Evolutionary conservation across 2,113 vertebrate genomes (phyloP).

Genomic region (Pseudorectes ferrugineus): DNA sequence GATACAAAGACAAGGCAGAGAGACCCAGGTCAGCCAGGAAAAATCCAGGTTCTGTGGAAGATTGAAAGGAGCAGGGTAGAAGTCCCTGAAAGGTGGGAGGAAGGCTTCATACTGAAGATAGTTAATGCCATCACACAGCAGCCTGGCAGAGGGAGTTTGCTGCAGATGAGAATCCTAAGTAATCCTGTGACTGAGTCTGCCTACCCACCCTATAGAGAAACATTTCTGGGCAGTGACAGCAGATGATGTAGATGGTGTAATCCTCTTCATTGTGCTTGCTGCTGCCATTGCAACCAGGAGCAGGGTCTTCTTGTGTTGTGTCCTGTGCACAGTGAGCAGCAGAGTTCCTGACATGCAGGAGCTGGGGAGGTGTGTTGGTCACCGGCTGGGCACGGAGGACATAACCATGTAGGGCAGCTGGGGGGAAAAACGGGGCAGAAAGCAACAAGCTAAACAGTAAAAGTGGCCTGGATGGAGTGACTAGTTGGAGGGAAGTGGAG

Average conservation of each 20-base stretch:
- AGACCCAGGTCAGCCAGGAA: background rate
- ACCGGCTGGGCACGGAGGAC: background rate
- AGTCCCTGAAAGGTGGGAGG: background rate
- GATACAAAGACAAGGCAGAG: background rate
- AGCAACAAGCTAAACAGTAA: background rate
- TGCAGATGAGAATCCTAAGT: background rate
- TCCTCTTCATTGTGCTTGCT: background rate
- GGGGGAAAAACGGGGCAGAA: background rate
- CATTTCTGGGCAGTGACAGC: background rate
- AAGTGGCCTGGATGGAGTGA: background rate
- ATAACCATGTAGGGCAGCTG: background rate
- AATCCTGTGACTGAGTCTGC: background rate
- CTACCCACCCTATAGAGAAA: background rate
- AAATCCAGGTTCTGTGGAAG: background rate
- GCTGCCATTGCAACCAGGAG: background rate
- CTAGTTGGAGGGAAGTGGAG: background rate
- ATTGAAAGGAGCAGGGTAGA: background rate
- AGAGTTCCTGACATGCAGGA: background rate
- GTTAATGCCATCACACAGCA: background rate
- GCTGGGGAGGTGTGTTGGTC: background rate
- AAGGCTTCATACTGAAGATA: accelerated
- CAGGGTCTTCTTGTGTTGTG: accelerated
- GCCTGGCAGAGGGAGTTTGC: background rate
- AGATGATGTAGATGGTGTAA: background rate
- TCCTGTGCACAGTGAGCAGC: background rate